Conservation (phyloP, 30 jellyfish, hydroid and myxozoan species). For the Aurelia sp. region DNA sequence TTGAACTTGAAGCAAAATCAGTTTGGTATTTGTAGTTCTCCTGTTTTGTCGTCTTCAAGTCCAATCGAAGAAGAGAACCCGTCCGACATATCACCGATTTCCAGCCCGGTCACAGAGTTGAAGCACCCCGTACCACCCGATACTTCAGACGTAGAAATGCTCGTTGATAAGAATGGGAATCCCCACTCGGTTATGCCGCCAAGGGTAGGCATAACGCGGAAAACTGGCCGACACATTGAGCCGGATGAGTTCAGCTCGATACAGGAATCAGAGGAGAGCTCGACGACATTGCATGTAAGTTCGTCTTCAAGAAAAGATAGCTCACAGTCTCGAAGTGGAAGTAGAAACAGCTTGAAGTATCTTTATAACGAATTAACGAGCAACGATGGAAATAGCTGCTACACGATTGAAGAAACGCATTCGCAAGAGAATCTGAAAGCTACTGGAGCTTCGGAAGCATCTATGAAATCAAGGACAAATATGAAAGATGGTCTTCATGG, state of each 20-base stretch:
- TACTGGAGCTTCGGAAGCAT: not conserved
- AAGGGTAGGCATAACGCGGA: constrained; percentile 4
- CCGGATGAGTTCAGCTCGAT: constrained; percentile 58
- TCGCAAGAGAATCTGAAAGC: not conserved
- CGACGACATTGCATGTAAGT: constrained; percentile 4
- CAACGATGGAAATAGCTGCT: constrained; percentile 41
- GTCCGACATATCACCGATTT: constrained; percentile 58
- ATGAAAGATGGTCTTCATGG: constrained; percentile 9
- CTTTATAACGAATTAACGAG: constrained; percentile 44
- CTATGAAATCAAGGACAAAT: not conserved
- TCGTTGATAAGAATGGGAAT: not conserved
- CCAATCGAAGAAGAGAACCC: constrained; percentile 91
- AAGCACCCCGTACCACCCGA: not conserved
- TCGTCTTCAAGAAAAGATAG: constrained; percentile 35
- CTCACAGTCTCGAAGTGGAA: constrained; percentile 57
- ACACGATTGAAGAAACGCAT: constrained; percentile 58
- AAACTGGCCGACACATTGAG: not conserved
- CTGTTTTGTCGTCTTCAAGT: constrained; percentile 56
- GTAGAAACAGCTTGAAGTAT: constrained; percentile 74
- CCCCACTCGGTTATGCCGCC: not conserved
- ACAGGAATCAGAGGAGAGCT: constrained; percentile 37
- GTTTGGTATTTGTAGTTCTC: constrained; percentile 48
- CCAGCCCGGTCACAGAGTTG: not conserved
- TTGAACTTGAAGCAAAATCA: constrained; percentile 49
- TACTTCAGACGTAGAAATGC: not conserved